Conservation (phyloP, 64 coral and sea anemone genomes). For the Dendronephthya gigantea region DNA sequence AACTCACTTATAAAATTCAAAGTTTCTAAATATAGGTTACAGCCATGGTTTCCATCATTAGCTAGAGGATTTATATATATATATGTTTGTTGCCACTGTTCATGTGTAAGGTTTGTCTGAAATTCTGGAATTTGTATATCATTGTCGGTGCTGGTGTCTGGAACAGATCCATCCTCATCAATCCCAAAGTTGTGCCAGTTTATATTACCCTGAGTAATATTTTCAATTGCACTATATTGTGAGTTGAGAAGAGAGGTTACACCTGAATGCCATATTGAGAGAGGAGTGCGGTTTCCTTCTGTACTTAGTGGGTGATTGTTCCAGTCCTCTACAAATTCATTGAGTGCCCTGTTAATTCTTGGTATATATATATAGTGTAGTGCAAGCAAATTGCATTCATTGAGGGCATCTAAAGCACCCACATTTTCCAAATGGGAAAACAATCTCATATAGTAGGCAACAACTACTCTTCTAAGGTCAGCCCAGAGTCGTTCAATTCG, state of each 20-base stretch:
- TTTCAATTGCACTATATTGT: neutral
- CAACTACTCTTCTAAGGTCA: neutral
- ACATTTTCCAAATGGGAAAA: slow-evolving; percentile 11
- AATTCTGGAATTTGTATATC: slow-evolving; percentile 6
- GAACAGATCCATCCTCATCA: neutral
- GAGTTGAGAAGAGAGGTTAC: neutral
- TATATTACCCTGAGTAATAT: neutral
- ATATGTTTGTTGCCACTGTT: neutral
- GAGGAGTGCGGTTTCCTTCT: neutral
- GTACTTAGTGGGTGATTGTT: slow-evolving; percentile 1
- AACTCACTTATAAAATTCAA: neutral
- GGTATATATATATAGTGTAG: neutral
- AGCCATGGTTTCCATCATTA: neutral
- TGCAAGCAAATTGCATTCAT: neutral
- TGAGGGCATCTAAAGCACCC: neutral
- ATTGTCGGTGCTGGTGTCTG: neutral
- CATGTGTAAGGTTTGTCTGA: neutral
- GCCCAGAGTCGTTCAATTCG: slow-evolving; percentile 4
- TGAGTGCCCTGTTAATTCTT: too few relatives aligned
- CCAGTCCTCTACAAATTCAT: neutral
- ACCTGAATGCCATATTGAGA: slow-evolving; percentile 4
- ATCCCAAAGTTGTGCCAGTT: slow-evolving; percentile 1
- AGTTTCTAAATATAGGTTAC: neutral
- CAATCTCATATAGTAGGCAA: neutral
- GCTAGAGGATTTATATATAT: neutral